Evolutionary conservation across 2,113 vertebrate genomes (phyloP).

Genomic region (Tachuris rubrigastra): DNA sequence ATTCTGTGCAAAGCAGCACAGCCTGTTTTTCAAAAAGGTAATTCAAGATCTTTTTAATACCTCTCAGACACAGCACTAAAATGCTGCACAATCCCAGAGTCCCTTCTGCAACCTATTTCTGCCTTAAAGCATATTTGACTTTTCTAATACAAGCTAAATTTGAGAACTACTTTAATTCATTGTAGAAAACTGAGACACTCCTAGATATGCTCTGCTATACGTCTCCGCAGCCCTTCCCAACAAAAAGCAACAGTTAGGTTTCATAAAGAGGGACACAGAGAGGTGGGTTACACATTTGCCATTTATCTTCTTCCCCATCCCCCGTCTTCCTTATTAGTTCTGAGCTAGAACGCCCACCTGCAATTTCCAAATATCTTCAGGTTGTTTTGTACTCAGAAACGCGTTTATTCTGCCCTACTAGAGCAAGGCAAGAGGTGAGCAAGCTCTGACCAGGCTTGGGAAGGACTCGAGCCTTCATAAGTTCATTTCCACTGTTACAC

Average conservation of each 20-base stretch:
- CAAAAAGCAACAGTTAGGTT: neutral
- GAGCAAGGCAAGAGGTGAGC: neutral
- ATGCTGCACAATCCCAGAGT: neutral
- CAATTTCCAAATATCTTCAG: neutral
- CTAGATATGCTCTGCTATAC: neutral
- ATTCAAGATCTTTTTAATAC: neutral
- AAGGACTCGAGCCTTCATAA: accelerated
- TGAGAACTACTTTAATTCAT: neutral
- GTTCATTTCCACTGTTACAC: accelerated
- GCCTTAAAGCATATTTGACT: neutral
- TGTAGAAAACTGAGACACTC: neutral
- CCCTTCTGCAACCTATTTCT: neutral
- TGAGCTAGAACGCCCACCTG: neutral
- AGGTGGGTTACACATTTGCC: neutral
- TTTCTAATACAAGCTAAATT: neutral
- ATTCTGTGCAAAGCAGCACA: neutral
- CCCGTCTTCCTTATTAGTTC: neutral
- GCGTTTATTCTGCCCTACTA: neutral
- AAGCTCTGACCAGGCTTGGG: neutral
- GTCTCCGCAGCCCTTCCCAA: neutral
- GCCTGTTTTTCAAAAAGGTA: neutral
- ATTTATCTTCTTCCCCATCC: neutral
- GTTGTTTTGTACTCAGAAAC: neutral
- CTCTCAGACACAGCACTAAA: neutral
- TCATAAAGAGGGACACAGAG: neutral